Evolutionary conservation across 1,140 invertebrate genomes (phyloP), one percentile per base, ranked within the genome.

Genomic region (Nephotettix cincticeps): DNA sequence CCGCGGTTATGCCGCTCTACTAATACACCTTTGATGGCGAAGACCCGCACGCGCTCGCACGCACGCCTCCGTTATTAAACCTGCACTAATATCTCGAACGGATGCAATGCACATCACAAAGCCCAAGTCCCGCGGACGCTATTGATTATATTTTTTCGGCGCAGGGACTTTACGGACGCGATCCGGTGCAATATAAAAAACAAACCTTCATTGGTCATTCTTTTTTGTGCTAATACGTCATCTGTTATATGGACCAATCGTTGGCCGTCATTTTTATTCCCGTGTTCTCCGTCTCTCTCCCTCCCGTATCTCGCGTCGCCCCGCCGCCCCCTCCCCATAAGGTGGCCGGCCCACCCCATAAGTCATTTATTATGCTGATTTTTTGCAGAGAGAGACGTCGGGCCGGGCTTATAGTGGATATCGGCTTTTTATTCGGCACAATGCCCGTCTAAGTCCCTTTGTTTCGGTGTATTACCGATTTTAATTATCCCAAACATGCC

Each of bases 281-380:
- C 30, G n/a, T 21, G 23, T 28, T 17, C 54, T 36, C 45, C 28
- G 25, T 54, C 30, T 28, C 30, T 3, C 40, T 29, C 47, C 36
- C 65, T 17, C 65, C 19, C 29, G 32, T 25, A 32, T 40, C 17
- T 45, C 21, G 19, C 66, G 21, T 23, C 6, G 19, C 30, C 17
- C 25, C 66, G 14, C 45, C 14, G 29, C 28, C 66, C 23, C 65
- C 14, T 68, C 23, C 30, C n/a, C 25, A 25, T 54, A 68, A 68
- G 66, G 66, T 68, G 66, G 47, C 66, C 66, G 27, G 17, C 23
- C 43, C 66, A 45, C 29, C 47, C 66, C 66, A 30, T 67, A 43
- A 67, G 40, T 67, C 64, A 67, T 67, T 67, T 67, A 67, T 67
- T 67, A 67, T 67, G 64, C 64, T 67, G 64, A 67, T 67, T 67